A percentile compares a stretch with the other conserved stretches of the same genome.
Evolutionary conservation across 2,113 vertebrate species (phyloP).

Genomic region (Amphilophus citrinellus): DNA sequence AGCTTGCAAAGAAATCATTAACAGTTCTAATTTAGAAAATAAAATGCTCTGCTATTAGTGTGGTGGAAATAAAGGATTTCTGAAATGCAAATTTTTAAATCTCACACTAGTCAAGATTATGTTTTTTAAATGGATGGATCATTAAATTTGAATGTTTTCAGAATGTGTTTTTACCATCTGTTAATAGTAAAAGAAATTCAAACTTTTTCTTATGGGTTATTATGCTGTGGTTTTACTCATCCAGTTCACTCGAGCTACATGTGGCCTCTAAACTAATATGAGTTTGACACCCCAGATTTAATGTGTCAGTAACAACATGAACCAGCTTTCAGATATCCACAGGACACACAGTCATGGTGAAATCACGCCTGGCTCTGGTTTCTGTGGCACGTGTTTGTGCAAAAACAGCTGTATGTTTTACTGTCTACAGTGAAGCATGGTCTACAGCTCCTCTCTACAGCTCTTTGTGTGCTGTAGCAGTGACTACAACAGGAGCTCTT

Average conservation of each 20-base stretch:
- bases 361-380: neutral
- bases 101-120: neutral
- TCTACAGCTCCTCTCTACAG: neutral
- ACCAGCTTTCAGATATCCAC: neutral
- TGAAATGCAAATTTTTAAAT: neutral
- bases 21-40: neutral
- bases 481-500: neutral
- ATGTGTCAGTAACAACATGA: neutral
- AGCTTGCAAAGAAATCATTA: neutral
- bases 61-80: neutral
- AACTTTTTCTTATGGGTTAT: neutral
- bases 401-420: neutral
- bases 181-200: neutral
- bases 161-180: neutral
- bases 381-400: neutral
- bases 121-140: neutral
- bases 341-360: neutral
- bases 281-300: neutral
- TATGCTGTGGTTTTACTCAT: neutral
- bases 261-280: neutral
- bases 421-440: neutral
- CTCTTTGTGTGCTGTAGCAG: neutral
- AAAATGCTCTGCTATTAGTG: neutral
- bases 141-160: neutral
- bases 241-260: neutral